phyloP scores from a whole-genome alignment of 2,797 vertebrate genomes.

The Hemitrygon akajei region DNA sequence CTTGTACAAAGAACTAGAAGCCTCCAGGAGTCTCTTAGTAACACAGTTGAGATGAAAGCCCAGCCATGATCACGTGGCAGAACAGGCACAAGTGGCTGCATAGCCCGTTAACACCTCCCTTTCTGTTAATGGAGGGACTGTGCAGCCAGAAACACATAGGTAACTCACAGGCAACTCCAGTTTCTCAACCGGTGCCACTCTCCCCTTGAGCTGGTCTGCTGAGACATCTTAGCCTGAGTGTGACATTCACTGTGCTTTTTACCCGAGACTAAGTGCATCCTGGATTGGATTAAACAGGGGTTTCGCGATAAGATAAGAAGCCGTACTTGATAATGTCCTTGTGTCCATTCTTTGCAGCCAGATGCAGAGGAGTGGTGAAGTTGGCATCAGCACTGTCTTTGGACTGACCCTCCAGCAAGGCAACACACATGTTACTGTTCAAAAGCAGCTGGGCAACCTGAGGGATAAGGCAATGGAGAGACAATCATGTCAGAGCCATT shows the following conservation, averaged over 20 bases:
- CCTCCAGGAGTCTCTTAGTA: neutral
- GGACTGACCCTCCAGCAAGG: slow-evolving; percentile 74
- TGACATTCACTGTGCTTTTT: neutral
- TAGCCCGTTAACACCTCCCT: no score
- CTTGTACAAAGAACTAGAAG: neutral
- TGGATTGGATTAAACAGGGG: neutral
- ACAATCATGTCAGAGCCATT: neutral
- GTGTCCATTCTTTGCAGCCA: slow-evolving; percentile 84
- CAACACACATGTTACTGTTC: slow-evolving; percentile 79
- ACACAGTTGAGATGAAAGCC: neutral
- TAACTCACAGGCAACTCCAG: neutral
- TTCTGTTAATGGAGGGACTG: neutral
- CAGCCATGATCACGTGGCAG: no score
- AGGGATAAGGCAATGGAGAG: neutral
- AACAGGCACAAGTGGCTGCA: no score
- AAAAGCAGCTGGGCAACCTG: slow-evolving; percentile 82
- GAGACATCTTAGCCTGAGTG: neutral
- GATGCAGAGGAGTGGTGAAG: slow-evolving; percentile 76
- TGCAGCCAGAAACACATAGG: neutral
- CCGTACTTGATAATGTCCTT: slow-evolving; percentile 80
- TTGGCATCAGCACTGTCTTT: slow-evolving; percentile 68
- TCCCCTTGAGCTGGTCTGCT: neutral
- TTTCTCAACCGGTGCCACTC: neutral
- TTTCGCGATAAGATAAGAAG: neutral
- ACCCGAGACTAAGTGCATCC: neutral